A percentile compares a stretch with the other conserved stretches of the same genome.
Conservation (phyloP, 1,140 invertebrate genomes). For the Melitaea cinxia region DNA sequence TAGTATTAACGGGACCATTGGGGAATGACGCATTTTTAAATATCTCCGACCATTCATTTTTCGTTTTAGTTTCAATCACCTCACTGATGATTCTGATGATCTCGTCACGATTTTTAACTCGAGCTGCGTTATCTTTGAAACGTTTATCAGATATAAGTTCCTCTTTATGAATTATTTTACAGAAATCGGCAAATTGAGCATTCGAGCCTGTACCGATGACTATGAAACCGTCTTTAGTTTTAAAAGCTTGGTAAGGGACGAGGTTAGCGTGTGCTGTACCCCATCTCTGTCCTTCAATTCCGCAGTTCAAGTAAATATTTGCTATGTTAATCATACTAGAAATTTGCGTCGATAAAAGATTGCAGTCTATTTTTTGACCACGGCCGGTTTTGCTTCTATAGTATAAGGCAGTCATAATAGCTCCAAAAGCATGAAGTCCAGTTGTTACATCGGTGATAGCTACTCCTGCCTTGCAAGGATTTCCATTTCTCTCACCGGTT, state of each 20-base stretch:
- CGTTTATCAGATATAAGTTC: slow-evolving; percentile 84
- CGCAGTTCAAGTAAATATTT: slow-evolving; percentile 95
- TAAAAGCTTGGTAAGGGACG: slow-evolving; percentile 96
- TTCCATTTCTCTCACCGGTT: slow-evolving; percentile 92
- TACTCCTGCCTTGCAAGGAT: slow-evolving; percentile 95
- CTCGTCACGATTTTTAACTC: slow-evolving; percentile 90
- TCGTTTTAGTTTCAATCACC: slow-evolving; percentile 86
- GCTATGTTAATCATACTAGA: slow-evolving; percentile 94
- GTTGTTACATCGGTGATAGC: slow-evolving; percentile 96
- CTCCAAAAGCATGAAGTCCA: slow-evolving; percentile 96
- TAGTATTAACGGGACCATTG: slow-evolving; percentile 94
- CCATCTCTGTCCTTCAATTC: slow-evolving; percentile 88
- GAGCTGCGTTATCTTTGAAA: slow-evolving; percentile 87
- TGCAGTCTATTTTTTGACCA: slow-evolving; percentile 96
- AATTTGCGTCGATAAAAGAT: slow-evolving; percentile 96
- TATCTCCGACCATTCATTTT: slow-evolving; percentile 88
- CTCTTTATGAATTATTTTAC: slow-evolving; percentile 84
- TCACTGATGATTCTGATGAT: slow-evolving; percentile 85
- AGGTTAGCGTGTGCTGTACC: slow-evolving; percentile 97
- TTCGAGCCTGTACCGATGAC: slow-evolving; percentile 93
- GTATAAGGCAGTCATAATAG: slow-evolving; percentile 95
- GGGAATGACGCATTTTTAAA: slow-evolving; percentile 91
- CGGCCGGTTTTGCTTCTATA: slow-evolving; percentile 88
- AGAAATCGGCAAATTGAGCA: slow-evolving; percentile 88
- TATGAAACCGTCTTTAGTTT: slow-evolving; percentile 91